Conservation (phyloP, 2,113 vertebrate genomes). For the Athene cunicularia region DNA sequence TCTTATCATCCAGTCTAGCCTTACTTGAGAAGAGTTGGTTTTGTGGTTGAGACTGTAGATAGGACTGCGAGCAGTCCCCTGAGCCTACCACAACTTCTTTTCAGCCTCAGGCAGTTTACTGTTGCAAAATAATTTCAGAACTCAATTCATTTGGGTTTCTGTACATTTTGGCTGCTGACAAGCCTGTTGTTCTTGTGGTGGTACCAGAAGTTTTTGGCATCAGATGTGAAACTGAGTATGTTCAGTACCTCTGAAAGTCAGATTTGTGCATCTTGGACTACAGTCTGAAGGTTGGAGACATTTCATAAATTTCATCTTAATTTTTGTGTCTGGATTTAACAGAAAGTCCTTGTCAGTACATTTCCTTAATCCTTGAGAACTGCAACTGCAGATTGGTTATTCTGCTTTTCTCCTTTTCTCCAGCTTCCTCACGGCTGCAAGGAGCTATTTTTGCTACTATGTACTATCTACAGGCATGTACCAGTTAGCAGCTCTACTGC, state of each 20-base stretch:
- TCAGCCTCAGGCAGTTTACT: background rate
- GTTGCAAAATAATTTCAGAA: background rate
- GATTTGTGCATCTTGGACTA: background rate
- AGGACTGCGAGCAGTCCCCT: rapidly evolving
- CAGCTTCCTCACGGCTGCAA: background rate
- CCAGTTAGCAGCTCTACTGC: background rate
- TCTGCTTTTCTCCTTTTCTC: background rate
- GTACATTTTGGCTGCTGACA: background rate
- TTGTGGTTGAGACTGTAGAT: background rate
- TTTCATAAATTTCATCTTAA: background rate
- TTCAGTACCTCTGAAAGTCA: background rate
- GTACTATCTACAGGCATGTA: background rate
- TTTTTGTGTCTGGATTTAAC: background rate
- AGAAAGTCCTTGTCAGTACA: background rate
- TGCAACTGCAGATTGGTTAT: background rate
- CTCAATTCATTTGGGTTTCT: background rate
- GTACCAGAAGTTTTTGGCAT: background rate
- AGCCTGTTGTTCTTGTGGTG: background rate
- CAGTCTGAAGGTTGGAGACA: background rate
- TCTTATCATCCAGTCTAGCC: background rate
- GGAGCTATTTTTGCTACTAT: background rate
- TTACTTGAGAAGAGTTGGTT: background rate
- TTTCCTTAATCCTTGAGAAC: background rate
- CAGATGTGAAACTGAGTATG: background rate
- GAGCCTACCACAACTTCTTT: background rate